Conservation (phyloP, 2,797 vertebrate genomes). For the Chloroceryle amazona region DNA sequence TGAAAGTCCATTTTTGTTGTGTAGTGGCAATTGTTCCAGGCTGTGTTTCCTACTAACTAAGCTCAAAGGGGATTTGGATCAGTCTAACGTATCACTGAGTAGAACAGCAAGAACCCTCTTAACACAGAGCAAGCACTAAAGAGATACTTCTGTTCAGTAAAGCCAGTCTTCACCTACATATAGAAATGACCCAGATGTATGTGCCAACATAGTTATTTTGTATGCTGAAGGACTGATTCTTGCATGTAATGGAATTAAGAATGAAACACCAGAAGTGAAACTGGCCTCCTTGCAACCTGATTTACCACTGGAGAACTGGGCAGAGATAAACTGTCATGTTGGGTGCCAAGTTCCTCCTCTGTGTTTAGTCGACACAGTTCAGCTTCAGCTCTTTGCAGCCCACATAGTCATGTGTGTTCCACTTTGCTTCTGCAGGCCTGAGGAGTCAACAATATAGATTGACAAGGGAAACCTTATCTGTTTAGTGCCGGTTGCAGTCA, state of each 20-base stretch:
- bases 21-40: background rate
- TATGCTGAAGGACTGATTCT: background rate
- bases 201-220: background rate
- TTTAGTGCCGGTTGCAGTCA: accelerated
- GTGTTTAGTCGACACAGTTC: background rate
- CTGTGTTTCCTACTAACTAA: background rate
- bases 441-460: background rate
- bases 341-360: background rate
- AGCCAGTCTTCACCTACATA: accelerated
- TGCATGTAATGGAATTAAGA: background rate
- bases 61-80: background rate
- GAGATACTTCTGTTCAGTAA: background rate
- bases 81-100: background rate
- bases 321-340: accelerated
- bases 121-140: background rate
- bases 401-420: background rate
- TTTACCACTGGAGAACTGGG: background rate
- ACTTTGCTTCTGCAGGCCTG: background rate
- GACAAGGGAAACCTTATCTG: background rate
- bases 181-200: background rate
- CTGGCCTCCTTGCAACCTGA: background rate
- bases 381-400: background rate
- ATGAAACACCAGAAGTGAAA: slow-evolving; percentile 4
- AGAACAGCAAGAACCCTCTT: background rate
- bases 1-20: background rate